phyloP scores from a whole-genome alignment of 2,113 vertebrate genomes.

The Spilogale gracilis region DNA sequence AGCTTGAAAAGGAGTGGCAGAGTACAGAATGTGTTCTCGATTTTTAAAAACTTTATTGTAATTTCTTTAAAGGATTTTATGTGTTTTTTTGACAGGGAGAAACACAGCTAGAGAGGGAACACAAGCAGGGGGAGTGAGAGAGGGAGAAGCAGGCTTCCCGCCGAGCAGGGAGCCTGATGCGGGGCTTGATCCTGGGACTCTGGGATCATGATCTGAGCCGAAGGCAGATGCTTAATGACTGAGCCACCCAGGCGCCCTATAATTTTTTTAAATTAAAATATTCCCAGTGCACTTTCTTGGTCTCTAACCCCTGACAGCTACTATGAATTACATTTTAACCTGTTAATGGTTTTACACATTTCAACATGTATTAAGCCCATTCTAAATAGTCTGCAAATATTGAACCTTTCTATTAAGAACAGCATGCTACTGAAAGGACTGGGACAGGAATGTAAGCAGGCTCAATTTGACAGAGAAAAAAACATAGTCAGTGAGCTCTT shows the following conservation, averaged over 20 bases:
- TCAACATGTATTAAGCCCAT: not conserved
- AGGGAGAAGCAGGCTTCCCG: too few relatives aligned
- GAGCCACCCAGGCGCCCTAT: too few relatives aligned
- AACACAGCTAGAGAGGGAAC: too few relatives aligned
- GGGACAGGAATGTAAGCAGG: not conserved
- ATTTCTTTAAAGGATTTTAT: not conserved
- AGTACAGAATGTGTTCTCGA: not conserved
- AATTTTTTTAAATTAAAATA: constrained; percentile 42
- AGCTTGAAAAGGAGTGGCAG: not conserved
- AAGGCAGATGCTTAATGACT: too few relatives aligned
- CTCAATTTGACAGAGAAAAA: not conserved
- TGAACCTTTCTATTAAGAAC: not conserved
- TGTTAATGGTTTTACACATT: constrained; percentile 4
- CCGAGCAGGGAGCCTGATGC: too few relatives aligned
- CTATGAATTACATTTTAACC: constrained; percentile 10
- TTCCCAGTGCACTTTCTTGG: constrained; percentile 36
- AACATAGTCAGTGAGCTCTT: not conserved
- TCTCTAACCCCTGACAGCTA: constrained; percentile 28
- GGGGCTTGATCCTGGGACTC: too few relatives aligned
- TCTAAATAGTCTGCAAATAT: not conserved
- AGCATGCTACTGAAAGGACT: not conserved
- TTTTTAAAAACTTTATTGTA: not conserved
- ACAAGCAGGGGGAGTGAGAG: too few relatives aligned
- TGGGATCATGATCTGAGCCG: too few relatives aligned
- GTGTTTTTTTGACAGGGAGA: too few relatives aligned